Evolutionary conservation across 1,140 invertebrate species (phyloP), one percentile per base, ranked within the genome.

Genomic region (Probaryconus sp.): DNA sequence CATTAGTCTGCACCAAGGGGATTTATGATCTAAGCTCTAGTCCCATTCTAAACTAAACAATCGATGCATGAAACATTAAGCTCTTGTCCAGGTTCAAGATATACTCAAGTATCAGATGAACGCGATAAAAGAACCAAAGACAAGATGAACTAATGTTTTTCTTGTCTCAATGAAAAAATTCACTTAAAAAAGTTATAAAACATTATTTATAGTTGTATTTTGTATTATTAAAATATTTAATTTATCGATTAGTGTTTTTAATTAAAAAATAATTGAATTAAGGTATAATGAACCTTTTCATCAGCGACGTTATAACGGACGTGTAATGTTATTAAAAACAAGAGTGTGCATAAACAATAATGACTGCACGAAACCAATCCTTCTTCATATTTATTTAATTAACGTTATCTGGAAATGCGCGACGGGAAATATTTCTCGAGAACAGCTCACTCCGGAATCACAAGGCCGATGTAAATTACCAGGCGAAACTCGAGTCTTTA

Each of bases 381-480:
- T 56, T 50, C 48, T 64, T 60, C 45, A 64, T 65, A 72, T 77
- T 72, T 70, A 74, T 87, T 87, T 87, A 87, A 87, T 88, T 87
- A 87, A 81, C 77, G 79, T 84, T 87, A 87, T 87, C 86, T 82
- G 63, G 47, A 81, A 78, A 78, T 47, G 65, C 78, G 71, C 50
- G 61, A 73, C 75, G 76, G 76, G 70, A 82, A 82, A 86, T 84
- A 85, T 85, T 84, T 83, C 77, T 80, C 76, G 58, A 77, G 76
- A 79, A 80, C 60, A 30, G 40, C 80, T 83, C 78, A 82, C 56
- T 83, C 79, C 78, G 80, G 79, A 87, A 85, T 87, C 84, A 81
- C 79, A 83, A 76, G 58, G 78, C 84, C 83, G 80, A 84, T 83
- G 81, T 87, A 87, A 87, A 87, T 87, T 86, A 88, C 81, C 76